These are phyloP conservation scores for Ammospiza nelsoni DNA, from an alignment of 2,113 vertebrate genomes.

Conservation along the genomic window DNA sequence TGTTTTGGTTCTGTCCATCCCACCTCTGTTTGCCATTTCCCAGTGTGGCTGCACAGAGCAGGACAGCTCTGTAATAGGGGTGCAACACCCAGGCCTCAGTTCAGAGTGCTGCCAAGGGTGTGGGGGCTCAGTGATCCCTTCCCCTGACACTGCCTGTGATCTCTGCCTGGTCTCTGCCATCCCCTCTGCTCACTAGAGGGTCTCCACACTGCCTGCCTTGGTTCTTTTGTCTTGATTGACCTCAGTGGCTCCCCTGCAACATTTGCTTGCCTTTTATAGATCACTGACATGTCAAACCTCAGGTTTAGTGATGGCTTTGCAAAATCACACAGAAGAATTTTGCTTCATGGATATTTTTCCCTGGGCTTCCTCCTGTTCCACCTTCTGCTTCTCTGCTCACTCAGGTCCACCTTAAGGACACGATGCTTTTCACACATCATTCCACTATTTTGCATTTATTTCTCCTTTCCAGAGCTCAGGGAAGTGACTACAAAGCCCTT, in stretches of 20 bases:
- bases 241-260: neutral
- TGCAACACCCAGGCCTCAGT: neutral
- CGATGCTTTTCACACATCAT: neutral
- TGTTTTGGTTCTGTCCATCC: neutral
- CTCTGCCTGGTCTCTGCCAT: neutral
- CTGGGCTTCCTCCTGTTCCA: neutral
- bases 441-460: neutral
- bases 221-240: neutral
- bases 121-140: neutral
- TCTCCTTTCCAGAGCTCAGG: neutral
- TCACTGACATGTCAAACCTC: neutral
- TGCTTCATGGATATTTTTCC: neutral
- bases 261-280: neutral
- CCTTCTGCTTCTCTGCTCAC: neutral
- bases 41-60: fast-evolving
- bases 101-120: neutral
- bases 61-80: neutral
- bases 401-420: neutral
- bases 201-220: neutral
- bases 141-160: neutral
- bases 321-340: neutral
- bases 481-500: neutral
- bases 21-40: neutral
- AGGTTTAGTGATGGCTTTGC: constrained; percentile 16
- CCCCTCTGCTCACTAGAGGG: neutral